phyloP scores from a whole-genome alignment of 1,140 invertebrate species.

The Paralvinella palmiformis region DNA sequence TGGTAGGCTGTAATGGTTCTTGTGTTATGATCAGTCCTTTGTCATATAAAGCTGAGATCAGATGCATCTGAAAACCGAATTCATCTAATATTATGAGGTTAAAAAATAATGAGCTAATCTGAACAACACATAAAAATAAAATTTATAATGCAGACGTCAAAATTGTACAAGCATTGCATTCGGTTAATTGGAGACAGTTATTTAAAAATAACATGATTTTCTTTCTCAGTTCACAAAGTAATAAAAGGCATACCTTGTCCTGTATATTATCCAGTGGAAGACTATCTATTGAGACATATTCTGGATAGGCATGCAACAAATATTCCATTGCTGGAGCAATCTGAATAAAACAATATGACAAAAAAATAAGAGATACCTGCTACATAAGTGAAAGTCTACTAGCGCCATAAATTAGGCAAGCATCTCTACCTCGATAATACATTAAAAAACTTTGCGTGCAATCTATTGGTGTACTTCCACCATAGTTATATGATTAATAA shows the following conservation, averaged over 20 bases:
- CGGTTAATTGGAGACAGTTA: no score
- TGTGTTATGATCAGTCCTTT: slow-evolving; percentile 62
- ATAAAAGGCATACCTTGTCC: slow-evolving; percentile 59
- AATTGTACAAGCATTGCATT: no score
- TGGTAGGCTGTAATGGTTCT: slow-evolving; percentile 49
- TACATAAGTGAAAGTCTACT: no score
- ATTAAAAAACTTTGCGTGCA: no score
- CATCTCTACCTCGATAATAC: no score
- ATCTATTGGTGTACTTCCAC: not conserved
- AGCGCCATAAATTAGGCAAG: no score
- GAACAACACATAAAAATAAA: not conserved
- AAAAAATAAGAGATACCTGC: no score
- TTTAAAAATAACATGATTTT: no score
- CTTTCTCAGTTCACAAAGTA: no score
- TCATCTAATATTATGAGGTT: no score
- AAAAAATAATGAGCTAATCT: slow-evolving; percentile 13
- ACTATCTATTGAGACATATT: slow-evolving; percentile 65
- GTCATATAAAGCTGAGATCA: slow-evolving; percentile 65
- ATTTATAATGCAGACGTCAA: no score
- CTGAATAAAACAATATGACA: slow-evolving; percentile 26
- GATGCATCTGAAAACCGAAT: slow-evolving; percentile 57
- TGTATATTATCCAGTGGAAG: slow-evolving; percentile 62
- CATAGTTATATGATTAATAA: not conserved
- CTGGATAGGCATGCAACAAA: slow-evolving; percentile 69
- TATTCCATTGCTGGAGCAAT: slow-evolving; percentile 63